Base-by-base conservation (phyloP, 2,888 invertebrate species). In the Automeris io region DNA sequence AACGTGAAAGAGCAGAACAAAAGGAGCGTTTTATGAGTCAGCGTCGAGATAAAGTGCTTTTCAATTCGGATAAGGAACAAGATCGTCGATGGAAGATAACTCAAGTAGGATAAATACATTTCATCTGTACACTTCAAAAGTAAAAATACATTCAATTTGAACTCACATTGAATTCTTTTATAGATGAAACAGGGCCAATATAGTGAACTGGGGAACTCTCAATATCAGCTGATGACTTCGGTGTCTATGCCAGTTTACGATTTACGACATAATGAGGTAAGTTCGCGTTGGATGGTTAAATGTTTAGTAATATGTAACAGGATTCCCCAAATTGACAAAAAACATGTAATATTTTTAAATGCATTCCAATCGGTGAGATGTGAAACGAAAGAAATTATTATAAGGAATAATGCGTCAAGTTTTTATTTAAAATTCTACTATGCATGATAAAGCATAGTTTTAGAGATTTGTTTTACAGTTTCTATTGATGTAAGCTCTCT, bases 221-320 rank as follows among this genome's bases (percentile, higher is more conserved):
- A 88, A 41, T 95, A 95, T 69, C 91, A 93, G 55, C 88, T 97
- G 67, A 95, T 97, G 93, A 97, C 96, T 8, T 95, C 97, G 5
- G 95, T 97, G 9, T 95, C 97, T 40, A 93, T 95, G 88, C 97
- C 97, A 5, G 97, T 97, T 23, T 97, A 95, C 71, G 96, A 97
- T 83, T 90, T 92, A 53, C 91, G 94, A 33, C 92, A 93, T 52
- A 93, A 93, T 75, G 93, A 93, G 90, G 95, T 95, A 89, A 90
- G 93, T 61, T 50, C 38, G 35, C 37, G 43, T 42, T 40, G 40
- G 39, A 25, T 40, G 31, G 43, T 46, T 40, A 39, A 37, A 43
- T 39, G 39, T 37, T 48, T n/a, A 29, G 3, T 29, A 29, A 29
- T n/a, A 29, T n/a, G n/a, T n/a, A n/a, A n/a, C 4, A 16, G 1